Conservation (phyloP, 1,140 invertebrate species). For the Bradynema listronoti region DNA sequence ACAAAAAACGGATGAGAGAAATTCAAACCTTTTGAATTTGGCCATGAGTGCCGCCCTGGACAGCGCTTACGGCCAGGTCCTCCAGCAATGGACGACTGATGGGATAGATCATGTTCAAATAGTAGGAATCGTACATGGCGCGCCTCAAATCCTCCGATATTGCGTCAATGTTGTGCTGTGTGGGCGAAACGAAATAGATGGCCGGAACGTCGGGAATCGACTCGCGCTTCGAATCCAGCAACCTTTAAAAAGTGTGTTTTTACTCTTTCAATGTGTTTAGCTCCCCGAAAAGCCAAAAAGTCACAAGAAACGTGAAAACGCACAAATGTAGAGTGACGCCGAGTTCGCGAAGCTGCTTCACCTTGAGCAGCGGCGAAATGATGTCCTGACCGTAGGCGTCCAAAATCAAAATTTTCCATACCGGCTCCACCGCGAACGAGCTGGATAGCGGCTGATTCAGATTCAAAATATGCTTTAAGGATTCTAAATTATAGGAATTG, state of each 20-base stretch:
- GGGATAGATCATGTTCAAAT: conserved; percentile 94
- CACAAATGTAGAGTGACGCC: conserved; percentile 95
- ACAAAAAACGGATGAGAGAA: no score
- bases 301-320: no score
- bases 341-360: conserved; percentile 87
- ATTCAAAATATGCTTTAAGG: conserved; percentile 53
- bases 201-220: conserved; percentile 94
- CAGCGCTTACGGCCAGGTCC: conserved; percentile 81
- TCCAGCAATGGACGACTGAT: conserved; percentile 88
- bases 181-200: conserved; percentile 95
- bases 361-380: conserved; percentile 87
- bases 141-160: conserved; percentile 75
- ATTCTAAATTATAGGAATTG: conserved; percentile 46
- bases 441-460: conserved; percentile 49
- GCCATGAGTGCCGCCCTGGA: conserved; percentile 70
- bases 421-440: conserved; percentile 48
- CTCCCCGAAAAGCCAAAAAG: no score
- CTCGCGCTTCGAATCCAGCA: conserved; percentile 80
- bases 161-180: conserved; percentile 86
- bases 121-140: conserved; percentile 86
- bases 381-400: conserved; percentile 94
- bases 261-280: conserved; percentile 4
- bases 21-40: conserved; percentile 81
- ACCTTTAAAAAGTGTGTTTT: conserved; percentile 23
- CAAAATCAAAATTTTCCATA: conserved; percentile 73